Evolutionary conservation across 2,888 invertebrate species (phyloP).

Genomic region (Tetheella fluctuosa): DNA sequence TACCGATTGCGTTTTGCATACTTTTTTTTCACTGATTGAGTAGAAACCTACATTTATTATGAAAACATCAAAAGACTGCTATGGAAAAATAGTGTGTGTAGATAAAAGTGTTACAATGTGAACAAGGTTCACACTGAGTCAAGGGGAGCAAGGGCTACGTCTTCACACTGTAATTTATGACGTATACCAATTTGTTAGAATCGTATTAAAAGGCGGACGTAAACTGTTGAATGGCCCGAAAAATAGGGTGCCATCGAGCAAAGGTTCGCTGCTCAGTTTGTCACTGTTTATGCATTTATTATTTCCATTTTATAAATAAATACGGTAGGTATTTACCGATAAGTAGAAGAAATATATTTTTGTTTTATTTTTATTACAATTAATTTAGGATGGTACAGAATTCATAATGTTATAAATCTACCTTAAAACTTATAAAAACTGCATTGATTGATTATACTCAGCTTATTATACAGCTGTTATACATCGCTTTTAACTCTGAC

Average conservation of each 20-base stretch:
- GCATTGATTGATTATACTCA: too few species aligned
- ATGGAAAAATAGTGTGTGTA: background rate
- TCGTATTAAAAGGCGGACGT: conserved; percentile 77
- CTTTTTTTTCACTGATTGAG: background rate
- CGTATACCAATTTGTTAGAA: conserved; percentile 77
- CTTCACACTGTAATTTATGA: conserved; percentile 77
- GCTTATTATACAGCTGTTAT: too few species aligned
- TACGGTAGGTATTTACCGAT: too few species aligned
- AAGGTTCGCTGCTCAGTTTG: conserved; percentile 38
- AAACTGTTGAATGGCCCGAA: conserved; percentile 79
- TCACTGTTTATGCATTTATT: conserved; percentile 47
- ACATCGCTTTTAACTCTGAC: too few species aligned
- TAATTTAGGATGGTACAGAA: background rate
- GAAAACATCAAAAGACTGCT: background rate
- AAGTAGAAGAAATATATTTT: too few species aligned
- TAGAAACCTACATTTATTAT: background rate
- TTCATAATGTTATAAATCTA: background rate
- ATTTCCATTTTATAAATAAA: conserved; percentile 23
- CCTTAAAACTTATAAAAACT: too few species aligned
- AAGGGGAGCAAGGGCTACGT: conserved; percentile 57
- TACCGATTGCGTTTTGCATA: too few species aligned
- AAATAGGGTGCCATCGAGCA: conserved; percentile 69
- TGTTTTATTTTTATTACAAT: too few species aligned
- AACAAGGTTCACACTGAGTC: conserved; percentile 26
- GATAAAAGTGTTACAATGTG: conserved; percentile 23